These are phyloP conservation scores for Meles meles DNA, from an alignment of 2,113 vertebrate species.

Conservation along the genomic window DNA sequence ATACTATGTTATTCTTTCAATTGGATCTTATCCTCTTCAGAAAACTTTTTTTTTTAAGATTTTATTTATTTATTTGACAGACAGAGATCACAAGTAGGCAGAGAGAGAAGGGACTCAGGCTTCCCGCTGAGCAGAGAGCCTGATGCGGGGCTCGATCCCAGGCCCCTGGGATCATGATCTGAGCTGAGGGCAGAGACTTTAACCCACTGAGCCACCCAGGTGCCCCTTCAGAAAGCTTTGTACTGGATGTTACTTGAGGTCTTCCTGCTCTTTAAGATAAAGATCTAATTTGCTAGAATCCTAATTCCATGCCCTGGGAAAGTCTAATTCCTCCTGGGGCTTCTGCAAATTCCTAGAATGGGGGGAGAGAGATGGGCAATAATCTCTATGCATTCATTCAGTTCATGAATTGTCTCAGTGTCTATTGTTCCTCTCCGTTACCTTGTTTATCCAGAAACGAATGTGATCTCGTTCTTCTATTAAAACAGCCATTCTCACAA, in stretches of 20 bases:
- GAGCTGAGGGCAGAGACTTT: too few species aligned
- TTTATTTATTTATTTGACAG: too few species aligned
- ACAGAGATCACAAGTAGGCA: too few species aligned
- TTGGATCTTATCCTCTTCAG: neutral
- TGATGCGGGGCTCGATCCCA: too few species aligned
- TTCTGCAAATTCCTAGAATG: neutral
- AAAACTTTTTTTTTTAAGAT: neutral
- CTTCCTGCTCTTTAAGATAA: neutral
- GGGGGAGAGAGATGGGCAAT: neutral
- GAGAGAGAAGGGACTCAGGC: too few species aligned
- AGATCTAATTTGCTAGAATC: neutral
- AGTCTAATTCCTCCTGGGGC: neutral
- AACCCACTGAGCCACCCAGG: too few species aligned
- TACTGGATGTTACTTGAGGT: neutral
- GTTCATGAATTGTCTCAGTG: neutral
- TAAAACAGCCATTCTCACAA: neutral
- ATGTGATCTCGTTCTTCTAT: neutral
- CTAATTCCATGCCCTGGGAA: neutral
- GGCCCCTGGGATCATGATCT: too few species aligned
- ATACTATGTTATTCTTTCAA: neutral
- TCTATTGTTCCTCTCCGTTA: neutral
- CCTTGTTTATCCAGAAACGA: neutral
- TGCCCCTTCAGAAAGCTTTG: neutral
- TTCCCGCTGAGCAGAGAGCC: too few species aligned
- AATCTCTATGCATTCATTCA: neutral